Conservation (phyloP, 2,888 invertebrate species). For the Agapetus fuscipes region DNA sequence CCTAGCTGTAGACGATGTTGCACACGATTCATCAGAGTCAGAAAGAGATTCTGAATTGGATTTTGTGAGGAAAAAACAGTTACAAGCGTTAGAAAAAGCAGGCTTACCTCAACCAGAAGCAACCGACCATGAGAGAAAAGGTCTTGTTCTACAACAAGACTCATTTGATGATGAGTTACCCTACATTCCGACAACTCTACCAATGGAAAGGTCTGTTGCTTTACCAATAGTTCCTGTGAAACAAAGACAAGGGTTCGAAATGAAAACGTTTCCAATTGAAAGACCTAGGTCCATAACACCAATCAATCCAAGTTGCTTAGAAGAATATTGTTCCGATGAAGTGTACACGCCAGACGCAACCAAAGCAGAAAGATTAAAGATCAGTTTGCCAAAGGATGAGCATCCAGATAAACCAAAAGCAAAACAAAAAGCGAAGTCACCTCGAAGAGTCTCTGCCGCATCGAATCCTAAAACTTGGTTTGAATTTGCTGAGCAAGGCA, state of each 20-base stretch:
- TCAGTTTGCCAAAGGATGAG: constrained; percentile 56
- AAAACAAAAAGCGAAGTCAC: constrained; percentile 39
- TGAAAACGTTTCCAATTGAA: constrained; percentile 61
- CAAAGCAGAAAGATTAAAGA: constrained; percentile 55
- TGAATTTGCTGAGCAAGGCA: constrained; percentile 55
- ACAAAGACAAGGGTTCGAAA: constrained; percentile 51
- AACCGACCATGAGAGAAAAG: constrained; percentile 61
- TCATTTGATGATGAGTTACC: constrained; percentile 82
- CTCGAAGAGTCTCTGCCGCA: constrained; percentile 38
- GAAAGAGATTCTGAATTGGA: constrained; percentile 60
- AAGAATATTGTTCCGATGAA: constrained; percentile 54
- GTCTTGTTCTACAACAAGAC: constrained; percentile 68
- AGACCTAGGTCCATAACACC: constrained; percentile 66
- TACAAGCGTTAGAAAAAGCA: constrained; percentile 24
- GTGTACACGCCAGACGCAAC: constrained; percentile 30
- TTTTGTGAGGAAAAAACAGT: constrained; percentile 31
- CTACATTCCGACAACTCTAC: constrained; percentile 83
- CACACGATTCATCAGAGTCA: constrained; percentile 56
- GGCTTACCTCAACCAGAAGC: constrained; percentile 46
- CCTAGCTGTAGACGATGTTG: constrained; percentile 36
- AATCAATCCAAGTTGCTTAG: constrained; percentile 59
- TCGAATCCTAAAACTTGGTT: constrained; percentile 45
- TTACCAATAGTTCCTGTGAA: constrained; percentile 73
- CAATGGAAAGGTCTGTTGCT: constrained; percentile 72
- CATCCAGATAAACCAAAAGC: constrained; percentile 25